Base-by-base conservation (phyloP, 2,113 vertebrate genomes). In the Epinephelus fuscoguttatus region DNA sequence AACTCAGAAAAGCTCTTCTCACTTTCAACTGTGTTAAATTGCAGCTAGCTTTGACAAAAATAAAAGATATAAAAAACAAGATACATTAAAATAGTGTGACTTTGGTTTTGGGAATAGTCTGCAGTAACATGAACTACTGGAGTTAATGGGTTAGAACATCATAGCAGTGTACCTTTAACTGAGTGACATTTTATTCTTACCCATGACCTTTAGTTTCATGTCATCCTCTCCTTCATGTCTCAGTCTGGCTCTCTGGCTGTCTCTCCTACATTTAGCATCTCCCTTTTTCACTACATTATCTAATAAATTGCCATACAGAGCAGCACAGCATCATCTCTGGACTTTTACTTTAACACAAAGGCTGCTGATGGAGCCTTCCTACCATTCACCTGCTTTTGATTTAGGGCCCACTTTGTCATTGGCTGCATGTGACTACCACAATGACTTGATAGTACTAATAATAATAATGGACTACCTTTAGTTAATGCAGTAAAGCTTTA, bases 161-260 rank as follows among this genome's bases (percentile, higher is more conserved):
- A 25, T 23, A 1, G 9, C 27, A 25, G 47, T 18, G 45, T n/a
- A 33, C 45, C 53, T 82, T 57, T 66, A 56, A 55, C 33, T 62
- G 56, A 70, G 30, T 37, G 57, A 73, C 81, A 30, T 72, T 64
- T 70, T 42, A 74, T 61, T 85, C 42, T 62, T 59, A 70, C 52
- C 55, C 27, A 11, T 78, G 81, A 82, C 83, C 81, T 85, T 90
- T 85, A 61, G 70, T 86, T 84, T 84, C 74, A 77, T 81, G 71
- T 37, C 6, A 13, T 25, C 42, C 9, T 78, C 61, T 62, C 82
- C 67, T 75, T 80, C 55, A 78, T 75, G 67, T 80, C 88, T 82
- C 60, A 11, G 61, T 68, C 68, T 80, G 67, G 40, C 84, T 81
- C 53, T 13, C 42, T 53, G 19, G 18, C 67, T 47, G 52, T 62